Base-by-base conservation (phyloP, 2,113 vertebrate genomes). In the Cyphomyrus discorhynchus region DNA sequence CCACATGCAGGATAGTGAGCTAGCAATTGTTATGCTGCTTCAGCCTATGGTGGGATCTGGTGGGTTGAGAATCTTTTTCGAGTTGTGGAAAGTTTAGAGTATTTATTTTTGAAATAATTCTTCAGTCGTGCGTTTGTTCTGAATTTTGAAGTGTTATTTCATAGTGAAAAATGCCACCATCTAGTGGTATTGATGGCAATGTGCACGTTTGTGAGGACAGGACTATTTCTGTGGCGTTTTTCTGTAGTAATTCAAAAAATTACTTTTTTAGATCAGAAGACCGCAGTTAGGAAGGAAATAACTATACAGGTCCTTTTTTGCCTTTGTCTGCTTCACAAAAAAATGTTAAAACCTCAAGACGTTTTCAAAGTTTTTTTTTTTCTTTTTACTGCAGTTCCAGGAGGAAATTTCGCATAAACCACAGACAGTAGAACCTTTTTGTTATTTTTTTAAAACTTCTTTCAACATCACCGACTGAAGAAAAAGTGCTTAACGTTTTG, bases 361-460 rank as follows among this genome's bases (percentile, higher is more conserved):
- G 88, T 86, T 56, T 89, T 93, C 90, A 89, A 87, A 50, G 92
- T 93, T 92, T 87, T 52, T 53, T 52, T 86, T 87, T 49, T 86
- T 24, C 31, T 86, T 19, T 87, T 53, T 49, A 87, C 90, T 92
- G 92, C 86, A 82, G 88, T 86, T 92, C 91, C 89, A 83, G 86
- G 74, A 86, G 87, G 91, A 91, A 89, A 88, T 92, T 90, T 93
- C 90, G 56, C 86, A 90, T 86, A 93, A 94, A 95, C 94, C 93
- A 91, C 92, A 94, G 91, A 90, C 90, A 92, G 89, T 84, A 92
- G 92, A 92, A 88, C 91, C 90, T 91, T 88, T 91, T 92, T 90
- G 91, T 89, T 90, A 92, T 50, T 52, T 86, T 50, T 19, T 52
- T 35, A 9, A 31, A 91, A 90, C 86, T 93, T 92, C 91, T 93